These are phyloP conservation scores for Peromyscus eremicus DNA, from an alignment of 2,797 vertebrate genomes.

Conservation along the genomic window DNA sequence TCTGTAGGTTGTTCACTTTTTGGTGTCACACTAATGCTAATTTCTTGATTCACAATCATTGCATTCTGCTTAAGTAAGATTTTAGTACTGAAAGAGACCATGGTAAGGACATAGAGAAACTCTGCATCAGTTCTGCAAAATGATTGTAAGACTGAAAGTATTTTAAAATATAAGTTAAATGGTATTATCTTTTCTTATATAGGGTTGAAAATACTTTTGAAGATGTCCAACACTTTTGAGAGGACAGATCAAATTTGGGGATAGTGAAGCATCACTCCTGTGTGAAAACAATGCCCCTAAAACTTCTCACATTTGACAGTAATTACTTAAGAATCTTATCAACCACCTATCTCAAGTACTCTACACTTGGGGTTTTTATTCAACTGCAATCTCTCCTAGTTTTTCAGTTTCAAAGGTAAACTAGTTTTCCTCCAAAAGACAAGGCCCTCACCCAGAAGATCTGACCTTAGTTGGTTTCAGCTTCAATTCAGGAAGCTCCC, in stretches of 20 bases:
- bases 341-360: not conserved
- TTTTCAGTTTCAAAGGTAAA: not conserved
- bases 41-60: not conserved
- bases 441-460: not conserved
- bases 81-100: not conserved
- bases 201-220: conserved; percentile 21
- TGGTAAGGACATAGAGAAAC: not conserved
- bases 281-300: not conserved
- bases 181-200: not conserved
- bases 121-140: not conserved
- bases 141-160: not conserved
- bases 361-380: not conserved
- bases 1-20: not conserved
- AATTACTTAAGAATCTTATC: not conserved
- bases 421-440: not conserved
- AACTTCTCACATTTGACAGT: not conserved
- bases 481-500: not conserved
- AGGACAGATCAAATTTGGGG: not conserved
- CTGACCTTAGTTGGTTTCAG: conserved; percentile 5
- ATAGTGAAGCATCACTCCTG: not conserved
- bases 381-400: conserved; percentile 1
- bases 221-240: conserved; percentile 23
- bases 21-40: not conserved
- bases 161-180: conserved; percentile 40
- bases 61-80: not conserved